phyloP scores from a whole-genome alignment of 2,113 vertebrate species.

The Dicerorhinus sumatrensis region DNA sequence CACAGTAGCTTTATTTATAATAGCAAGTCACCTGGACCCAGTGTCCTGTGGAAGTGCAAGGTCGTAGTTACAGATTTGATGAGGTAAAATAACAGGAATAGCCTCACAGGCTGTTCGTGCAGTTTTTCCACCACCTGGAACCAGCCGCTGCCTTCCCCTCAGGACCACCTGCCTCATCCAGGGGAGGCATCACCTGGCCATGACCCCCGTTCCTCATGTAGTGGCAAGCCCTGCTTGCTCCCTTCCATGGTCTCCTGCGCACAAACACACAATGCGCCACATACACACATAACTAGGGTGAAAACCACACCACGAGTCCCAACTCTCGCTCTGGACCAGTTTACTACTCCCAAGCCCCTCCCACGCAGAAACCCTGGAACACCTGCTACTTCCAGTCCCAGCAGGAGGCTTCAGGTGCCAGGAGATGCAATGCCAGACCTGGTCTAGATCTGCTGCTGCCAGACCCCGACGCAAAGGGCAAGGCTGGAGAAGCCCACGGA shows the following conservation, averaged over 20 bases:
- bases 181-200: background rate
- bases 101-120: background rate
- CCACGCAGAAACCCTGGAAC: too few species aligned
- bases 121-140: background rate
- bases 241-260: accelerated
- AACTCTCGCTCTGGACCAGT: background rate
- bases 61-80: too few species aligned
- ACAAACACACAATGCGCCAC: background rate
- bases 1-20: background rate
- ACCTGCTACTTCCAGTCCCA: background rate
- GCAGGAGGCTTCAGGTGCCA: background rate
- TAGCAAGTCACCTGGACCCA: too few species aligned
- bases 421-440: background rate
- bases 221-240: background rate
- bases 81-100: background rate
- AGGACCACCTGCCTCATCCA: background rate
- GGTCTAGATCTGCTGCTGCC: background rate
- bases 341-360: background rate
- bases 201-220: background rate
- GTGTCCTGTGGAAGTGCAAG: too few species aligned
- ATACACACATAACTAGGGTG: background rate
- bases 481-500: background rate
- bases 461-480: background rate
- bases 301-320: too few species aligned
- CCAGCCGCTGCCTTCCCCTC: background rate